Evolutionary conservation across 2,888 invertebrate species (phyloP), one percentile per base, ranked within the genome.

Genomic region (Acrobasis suavella): DNA sequence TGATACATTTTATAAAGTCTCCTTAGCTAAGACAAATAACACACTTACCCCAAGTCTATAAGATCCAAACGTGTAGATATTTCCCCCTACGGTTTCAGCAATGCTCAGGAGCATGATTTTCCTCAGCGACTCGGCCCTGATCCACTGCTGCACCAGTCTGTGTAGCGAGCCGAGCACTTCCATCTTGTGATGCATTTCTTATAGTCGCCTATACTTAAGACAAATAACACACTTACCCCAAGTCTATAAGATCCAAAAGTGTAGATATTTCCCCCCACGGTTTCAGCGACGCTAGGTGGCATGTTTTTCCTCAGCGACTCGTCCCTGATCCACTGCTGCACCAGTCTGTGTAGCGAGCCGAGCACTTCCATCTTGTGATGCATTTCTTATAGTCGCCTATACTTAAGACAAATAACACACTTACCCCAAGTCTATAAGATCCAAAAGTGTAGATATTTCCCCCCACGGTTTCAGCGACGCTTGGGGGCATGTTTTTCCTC

Each of bases 361-460:
- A 96, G 87, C 66, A 96, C 96, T 76, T 96, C 95, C 96, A 96
- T 96, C 69, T 98, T 39, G n/a, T n/a, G n/a, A n/a, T n/a, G n/a
- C n/a, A n/a, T n/a, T n/a, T n/a, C n/a, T 39, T 7, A 3, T 9
- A 7, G 9, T 39, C 9, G 6, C 39, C 6, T 1, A n/a, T 32
- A 32, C 2, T 6, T 7, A 0, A 7, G 7, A 6, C 2, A 32
- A 32, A 32, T 6, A 7, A 14, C 10, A 10, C 9, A 89, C 93
- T 91, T 73, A 94, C 99, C 74, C 99, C 97, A 72, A 97, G 94
- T 71, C 97, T 93, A 84, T 99, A 99, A 63, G 99, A 99, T 55
- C 99, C 99, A 88, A 99, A 99, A 15, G 99, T 99, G 82, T 98
- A 99, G 66, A 99, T 98, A 91, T 99, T 99, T 5, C 99, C 99